phyloP scores from a whole-genome alignment of 2,113 vertebrate genomes.

The Centropus unirufus region DNA sequence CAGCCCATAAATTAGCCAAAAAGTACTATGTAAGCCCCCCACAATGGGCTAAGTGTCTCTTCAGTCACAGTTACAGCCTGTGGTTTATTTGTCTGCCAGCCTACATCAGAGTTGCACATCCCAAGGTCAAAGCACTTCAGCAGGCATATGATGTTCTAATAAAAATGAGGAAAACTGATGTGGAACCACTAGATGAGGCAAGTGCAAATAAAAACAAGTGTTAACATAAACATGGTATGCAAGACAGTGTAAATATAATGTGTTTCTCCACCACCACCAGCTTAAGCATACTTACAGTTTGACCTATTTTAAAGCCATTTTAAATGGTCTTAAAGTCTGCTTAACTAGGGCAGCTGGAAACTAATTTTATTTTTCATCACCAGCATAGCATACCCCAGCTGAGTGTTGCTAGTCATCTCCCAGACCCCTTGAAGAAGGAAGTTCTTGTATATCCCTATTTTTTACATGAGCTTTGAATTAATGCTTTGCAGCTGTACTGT shows the following conservation, averaged over 20 bases:
- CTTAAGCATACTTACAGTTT: neutral
- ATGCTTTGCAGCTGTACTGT: neutral
- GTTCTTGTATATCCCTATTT: neutral
- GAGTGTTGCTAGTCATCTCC: neutral
- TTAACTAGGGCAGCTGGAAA: neutral
- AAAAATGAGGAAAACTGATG: slow-evolving; percentile 91
- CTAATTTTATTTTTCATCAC: neutral
- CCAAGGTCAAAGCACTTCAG: slow-evolving; percentile 89
- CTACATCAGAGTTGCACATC: slow-evolving; percentile 85
- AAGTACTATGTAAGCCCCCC: slow-evolving; percentile 85
- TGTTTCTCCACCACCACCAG: neutral
- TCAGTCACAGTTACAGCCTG: slow-evolving; percentile 95
- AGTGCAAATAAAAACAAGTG: neutral
- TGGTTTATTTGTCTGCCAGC: slow-evolving; percentile 99
- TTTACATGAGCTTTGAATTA: neutral
- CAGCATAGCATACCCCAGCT: neutral
- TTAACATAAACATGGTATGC: neutral
- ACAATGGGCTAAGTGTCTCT: slow-evolving; percentile 93
- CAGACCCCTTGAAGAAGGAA: neutral
- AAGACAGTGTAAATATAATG: neutral
- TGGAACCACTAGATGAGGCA: slow-evolving; percentile 95
- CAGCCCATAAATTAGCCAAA: slow-evolving; percentile 92
- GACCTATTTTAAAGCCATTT: neutral
- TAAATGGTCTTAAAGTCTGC: neutral
- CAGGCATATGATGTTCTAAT: slow-evolving; percentile 91